phyloP scores from a whole-genome alignment of 2,797 vertebrate genomes.

The Premnoplex brunnescens region DNA sequence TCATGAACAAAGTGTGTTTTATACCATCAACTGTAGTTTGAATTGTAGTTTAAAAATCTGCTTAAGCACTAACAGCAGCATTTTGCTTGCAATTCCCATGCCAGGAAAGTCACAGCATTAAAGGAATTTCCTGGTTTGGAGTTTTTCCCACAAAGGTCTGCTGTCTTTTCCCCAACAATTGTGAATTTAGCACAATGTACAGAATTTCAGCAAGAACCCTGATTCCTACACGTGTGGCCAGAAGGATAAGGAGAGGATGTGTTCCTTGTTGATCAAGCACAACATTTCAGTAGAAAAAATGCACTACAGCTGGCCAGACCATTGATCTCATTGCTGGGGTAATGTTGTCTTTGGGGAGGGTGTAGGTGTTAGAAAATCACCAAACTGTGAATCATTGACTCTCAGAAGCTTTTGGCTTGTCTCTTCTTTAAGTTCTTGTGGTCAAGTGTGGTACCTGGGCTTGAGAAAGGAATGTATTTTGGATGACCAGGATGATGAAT shows the following conservation, averaged over 20 bases:
- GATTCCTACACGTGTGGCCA: neutral
- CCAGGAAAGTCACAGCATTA: neutral
- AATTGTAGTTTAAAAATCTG: neutral
- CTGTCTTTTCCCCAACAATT: neutral
- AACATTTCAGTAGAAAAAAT: conserved; percentile 17
- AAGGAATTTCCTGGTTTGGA: conserved; percentile 17
- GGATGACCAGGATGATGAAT: conserved; percentile 70
- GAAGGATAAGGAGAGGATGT: neutral
- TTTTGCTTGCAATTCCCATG: neutral
- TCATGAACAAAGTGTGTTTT: conserved; percentile 3
- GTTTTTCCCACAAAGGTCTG: neutral
- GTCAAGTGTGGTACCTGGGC: conserved; percentile 55
- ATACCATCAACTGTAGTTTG: neutral
- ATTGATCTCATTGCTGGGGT: neutral
- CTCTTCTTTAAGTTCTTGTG: conserved; percentile 54
- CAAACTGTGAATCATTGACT: conserved; percentile 48
- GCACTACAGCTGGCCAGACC: neutral
- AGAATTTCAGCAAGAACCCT: conserved; percentile 8
- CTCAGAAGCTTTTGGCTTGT: conserved; percentile 26
- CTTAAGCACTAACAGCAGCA: neutral
- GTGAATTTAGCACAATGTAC: conserved; percentile 62
- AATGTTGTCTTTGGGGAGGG: conserved; percentile 12
- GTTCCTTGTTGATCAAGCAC: conserved; percentile 45
- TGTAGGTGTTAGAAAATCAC: conserved; percentile 13
- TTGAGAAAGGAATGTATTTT: conserved; percentile 72